These are phyloP conservation scores for Lasioglossum villosulum DNA, from an alignment of 2,888 invertebrate genomes.

Conservation along the genomic window DNA sequence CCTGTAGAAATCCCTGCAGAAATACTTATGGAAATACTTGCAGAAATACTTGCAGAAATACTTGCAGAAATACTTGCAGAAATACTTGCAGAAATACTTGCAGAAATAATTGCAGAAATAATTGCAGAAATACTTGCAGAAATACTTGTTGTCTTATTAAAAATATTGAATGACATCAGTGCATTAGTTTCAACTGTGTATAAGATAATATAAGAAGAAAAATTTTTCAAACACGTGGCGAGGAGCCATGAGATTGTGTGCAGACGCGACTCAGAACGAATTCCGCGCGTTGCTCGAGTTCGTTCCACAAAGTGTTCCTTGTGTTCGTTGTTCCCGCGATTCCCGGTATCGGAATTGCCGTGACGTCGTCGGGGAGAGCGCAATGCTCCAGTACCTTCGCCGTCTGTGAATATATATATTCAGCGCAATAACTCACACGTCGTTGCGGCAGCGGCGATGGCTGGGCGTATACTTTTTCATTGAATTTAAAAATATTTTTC, in stretches of 20 bases:
- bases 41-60: too few relatives aligned
- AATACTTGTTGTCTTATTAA: too few relatives aligned
- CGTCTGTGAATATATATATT: neutral
- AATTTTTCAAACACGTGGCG: too few relatives aligned
- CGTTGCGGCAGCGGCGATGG: neutral
- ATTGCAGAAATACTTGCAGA: too few relatives aligned
- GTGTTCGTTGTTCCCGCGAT: slow-evolving; percentile 31
- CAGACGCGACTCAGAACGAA: neutral
- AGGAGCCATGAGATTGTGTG: neutral
- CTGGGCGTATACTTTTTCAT: slow-evolving; percentile 9
- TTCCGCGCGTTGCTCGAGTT: slow-evolving; percentile 11
- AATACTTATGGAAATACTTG: too few relatives aligned
- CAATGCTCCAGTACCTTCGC: neutral
- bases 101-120: too few relatives aligned
- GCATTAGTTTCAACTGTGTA: too few relatives aligned
- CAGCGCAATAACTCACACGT: slow-evolving; percentile 21
- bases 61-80: too few relatives aligned
- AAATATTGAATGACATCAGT: too few relatives aligned
- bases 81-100: too few relatives aligned
- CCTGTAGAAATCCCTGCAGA: too few relatives aligned
- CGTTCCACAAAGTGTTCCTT: slow-evolving; percentile 54
- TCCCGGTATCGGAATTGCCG: neutral
- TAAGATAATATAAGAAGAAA: too few relatives aligned
- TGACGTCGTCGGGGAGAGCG: neutral
- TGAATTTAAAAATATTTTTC: slow-evolving; percentile 28